Evolutionary conservation across 2,113 vertebrate genomes (phyloP), one percentile per base, ranked within the genome.

Genomic region (Hydropotes inermis): DNA sequence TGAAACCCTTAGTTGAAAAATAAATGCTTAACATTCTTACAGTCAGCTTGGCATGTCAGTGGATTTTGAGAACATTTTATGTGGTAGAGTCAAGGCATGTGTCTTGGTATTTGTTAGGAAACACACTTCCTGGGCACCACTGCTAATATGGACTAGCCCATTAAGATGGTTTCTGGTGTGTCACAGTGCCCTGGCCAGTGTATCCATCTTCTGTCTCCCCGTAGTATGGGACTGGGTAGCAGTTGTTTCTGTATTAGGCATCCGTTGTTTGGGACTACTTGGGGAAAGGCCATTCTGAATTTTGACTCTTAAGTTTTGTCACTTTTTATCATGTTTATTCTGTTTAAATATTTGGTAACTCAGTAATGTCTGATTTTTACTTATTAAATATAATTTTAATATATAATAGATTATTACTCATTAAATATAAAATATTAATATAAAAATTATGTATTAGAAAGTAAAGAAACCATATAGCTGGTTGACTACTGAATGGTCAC

Each of bases 321-420:
- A 87, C 36, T 85, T 95, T 93, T 89, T 94, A 43, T 67, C 45
- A 67, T 89, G 28, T 83, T 84, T 39, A 55, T 94, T 97, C 60
- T 94, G 14, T 87, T 97, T 92, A 89, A 86, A 89, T 60, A 83
- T 61, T 97, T 97, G 74, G 15, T 93, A 61, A 91, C 30, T 58
- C 16, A 96, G 27, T 82, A 90, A 87, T 94, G n/a, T 83, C 23
- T 91, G 17, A 82, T 54, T 97, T 97, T 87, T 55, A 70, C 50
- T 96, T 17, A 90, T 45, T 90, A 85, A 87, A 55, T 86, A 78
- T 0, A 81, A 60, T 52, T 85, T 91, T 60, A 60, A 82, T 87
- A 21, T 78, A 84, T 43, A 87, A 89, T 76, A 23, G 14, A 64
- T 58, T 97, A 95, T 87, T 55, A 70, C 50, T 96, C 17, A 92